Conservation (phyloP, 2,797 vertebrate genomes). For the Malurus leucopterus region DNA sequence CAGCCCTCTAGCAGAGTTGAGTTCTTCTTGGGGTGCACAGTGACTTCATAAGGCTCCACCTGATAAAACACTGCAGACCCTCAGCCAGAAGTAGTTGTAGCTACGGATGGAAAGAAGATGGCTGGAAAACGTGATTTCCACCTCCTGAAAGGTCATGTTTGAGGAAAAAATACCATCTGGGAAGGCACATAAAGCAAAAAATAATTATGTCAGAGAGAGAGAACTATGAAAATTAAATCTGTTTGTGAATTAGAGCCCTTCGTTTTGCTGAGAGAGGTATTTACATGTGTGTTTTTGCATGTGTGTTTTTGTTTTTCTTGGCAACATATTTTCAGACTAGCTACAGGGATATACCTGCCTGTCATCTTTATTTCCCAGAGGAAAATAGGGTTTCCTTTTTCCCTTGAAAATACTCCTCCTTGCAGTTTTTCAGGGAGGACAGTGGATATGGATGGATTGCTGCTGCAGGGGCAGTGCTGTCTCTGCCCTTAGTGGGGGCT, state of each 20-base stretch:
- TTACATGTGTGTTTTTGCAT: neutral
- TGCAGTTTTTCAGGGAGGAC: neutral
- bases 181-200: neutral
- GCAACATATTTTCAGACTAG: neutral
- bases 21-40: neutral
- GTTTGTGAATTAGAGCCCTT: neutral
- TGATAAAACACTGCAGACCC: neutral
- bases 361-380: neutral
- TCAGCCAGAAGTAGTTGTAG: neutral
- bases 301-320: neutral
- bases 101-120: neutral
- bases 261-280: neutral
- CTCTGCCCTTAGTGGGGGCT: neutral
- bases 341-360: neutral
- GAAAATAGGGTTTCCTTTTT: neutral
- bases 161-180: neutral
- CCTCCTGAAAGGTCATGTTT: neutral
- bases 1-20: neutral
- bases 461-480: rapidly evolving
- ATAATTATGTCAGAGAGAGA: neutral
- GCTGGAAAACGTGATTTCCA: neutral
- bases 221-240: neutral
- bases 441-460: neutral
- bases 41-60: rapidly evolving
- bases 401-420: neutral